These are phyloP conservation scores for Mastacembelus armatus DNA, from an alignment of 2,797 vertebrate species.

Conservation along the genomic window DNA sequence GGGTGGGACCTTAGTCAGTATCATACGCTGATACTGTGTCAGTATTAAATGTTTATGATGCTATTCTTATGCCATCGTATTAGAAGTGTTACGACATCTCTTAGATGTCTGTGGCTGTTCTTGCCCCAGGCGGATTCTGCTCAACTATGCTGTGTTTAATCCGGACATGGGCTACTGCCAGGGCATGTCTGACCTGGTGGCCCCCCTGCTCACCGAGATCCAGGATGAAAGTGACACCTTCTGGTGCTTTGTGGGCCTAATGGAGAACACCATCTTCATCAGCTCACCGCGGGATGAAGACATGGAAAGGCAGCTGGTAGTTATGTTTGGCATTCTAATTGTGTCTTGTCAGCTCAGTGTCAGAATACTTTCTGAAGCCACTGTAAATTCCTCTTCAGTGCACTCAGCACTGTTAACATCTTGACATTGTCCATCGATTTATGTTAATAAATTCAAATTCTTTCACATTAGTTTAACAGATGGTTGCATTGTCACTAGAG, in stretches of 20 bases:
- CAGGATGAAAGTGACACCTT: constrained; percentile 97
- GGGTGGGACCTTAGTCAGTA: too few relatives aligned
- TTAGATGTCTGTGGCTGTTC: constrained; percentile 32
- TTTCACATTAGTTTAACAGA: background rate
- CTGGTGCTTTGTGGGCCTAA: constrained; percentile 99
- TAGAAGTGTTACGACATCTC: constrained; percentile 12
- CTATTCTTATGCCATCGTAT: constrained; percentile 2
- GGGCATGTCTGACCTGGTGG: constrained; percentile 98
- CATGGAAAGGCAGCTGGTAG: constrained; percentile 98
- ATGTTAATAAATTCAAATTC: too few relatives aligned
- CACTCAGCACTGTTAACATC: too few relatives aligned
- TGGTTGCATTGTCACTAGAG: background rate
- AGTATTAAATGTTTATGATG: constrained; percentile 30
- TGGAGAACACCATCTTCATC: constrained; percentile 99
- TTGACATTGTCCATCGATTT: background rate
- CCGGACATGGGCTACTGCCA: constrained; percentile 95
- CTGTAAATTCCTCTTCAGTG: background rate
- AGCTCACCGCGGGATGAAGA: constrained; percentile 97
- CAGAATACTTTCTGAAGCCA: too few relatives aligned
- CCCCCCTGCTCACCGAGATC: constrained; percentile 95
- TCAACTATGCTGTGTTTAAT: constrained; percentile 97
- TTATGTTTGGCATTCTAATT: constrained; percentile 11
- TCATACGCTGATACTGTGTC: too few relatives aligned
- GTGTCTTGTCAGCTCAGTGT: background rate
- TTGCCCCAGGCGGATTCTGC: constrained; percentile 89